Evolutionary conservation across 1,140 invertebrate species (phyloP).

Genomic region (Nixonia krombeini): DNA sequence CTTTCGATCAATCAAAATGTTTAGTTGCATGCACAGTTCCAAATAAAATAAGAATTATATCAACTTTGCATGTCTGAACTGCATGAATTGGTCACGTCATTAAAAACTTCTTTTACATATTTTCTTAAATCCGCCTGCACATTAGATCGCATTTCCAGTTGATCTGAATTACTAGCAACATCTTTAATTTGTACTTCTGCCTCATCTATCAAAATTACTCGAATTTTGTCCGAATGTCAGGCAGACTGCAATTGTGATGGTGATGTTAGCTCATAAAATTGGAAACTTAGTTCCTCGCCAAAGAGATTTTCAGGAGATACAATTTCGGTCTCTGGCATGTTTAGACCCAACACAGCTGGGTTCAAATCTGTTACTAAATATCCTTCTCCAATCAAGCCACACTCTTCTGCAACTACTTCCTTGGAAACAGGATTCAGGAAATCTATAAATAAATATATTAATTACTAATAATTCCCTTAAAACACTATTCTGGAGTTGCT

Average conservation of each 20-base stretch:
- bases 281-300: slow-evolving; percentile 73
- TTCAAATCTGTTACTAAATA: slow-evolving; percentile 74
- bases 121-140: slow-evolving; percentile 3
- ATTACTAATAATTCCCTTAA: too few relatives aligned
- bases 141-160: too few relatives aligned
- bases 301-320: slow-evolving; percentile 71
- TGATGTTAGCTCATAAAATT: slow-evolving; percentile 70
- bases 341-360: slow-evolving; percentile 70
- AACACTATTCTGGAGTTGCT: too few relatives aligned
- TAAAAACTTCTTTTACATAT: too few relatives aligned
- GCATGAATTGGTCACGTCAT: too few relatives aligned
- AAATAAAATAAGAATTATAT: too few relatives aligned
- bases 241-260: slow-evolving; percentile 67
- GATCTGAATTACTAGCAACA: background rate
- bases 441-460: slow-evolving; percentile 61
- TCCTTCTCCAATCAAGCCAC: slow-evolving; percentile 70
- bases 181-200: slow-evolving; percentile 40
- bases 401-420: slow-evolving; percentile 74
- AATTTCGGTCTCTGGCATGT: slow-evolving; percentile 70
- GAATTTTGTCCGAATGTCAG: slow-evolving; percentile 61
- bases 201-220: slow-evolving; percentile 53
- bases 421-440: slow-evolving; percentile 75
- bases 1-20: too few relatives aligned
- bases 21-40: too few relatives aligned
- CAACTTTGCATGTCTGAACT: too few relatives aligned